Evolutionary conservation across 2,797 vertebrate genomes (phyloP), one percentile per base, ranked within the genome.

Genomic region (Sebastes wilsoni): DNA sequence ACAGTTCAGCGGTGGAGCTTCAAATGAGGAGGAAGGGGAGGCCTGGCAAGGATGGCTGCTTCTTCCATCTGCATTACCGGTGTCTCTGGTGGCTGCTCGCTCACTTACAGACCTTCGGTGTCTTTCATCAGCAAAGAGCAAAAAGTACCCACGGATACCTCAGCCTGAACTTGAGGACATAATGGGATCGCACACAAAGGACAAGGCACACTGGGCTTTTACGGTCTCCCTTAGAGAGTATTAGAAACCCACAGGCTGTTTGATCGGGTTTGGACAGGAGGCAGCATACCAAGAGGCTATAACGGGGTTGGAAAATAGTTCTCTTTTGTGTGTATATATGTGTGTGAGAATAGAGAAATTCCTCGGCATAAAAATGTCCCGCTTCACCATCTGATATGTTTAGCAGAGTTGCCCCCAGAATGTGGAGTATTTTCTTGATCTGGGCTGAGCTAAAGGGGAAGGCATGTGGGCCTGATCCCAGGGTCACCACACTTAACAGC

Each of bases 391-490:
- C 71, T 90, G 88, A 91, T 85, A 90, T 79, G 87, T 88, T 91
- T 81, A 88, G 81, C 91, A 87, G 86, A 87, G 81, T 70, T 84
- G 89, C 81, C 74, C 52, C 81, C 86, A 92, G 85, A 93, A 91
- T 92, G 87, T 75, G 0, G 77, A 74, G 83, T 82, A 77, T 84
- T 86, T 88, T 85, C 83, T 86, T 80, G 77, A 89, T 90, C 78
- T 84, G 80, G 78, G 70, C 75, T 93, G 89, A 93, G 88, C 84
- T 93, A 80, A 88, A 71, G 71, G 64, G 82, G 88, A 91, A 89
- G 72, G 86, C 81, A 91, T 89, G 91, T 79, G 8, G 77, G 49
- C 77, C 79, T 77, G 86, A 85, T 85, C 83, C 71, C 84, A 76
- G 79, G 82, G 77, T 84, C 89, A 76, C 85, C 77, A 49, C 76